Evolutionary conservation across 2,888 invertebrate genomes (phyloP).

Genomic region (Cheilosia pagana): DNA sequence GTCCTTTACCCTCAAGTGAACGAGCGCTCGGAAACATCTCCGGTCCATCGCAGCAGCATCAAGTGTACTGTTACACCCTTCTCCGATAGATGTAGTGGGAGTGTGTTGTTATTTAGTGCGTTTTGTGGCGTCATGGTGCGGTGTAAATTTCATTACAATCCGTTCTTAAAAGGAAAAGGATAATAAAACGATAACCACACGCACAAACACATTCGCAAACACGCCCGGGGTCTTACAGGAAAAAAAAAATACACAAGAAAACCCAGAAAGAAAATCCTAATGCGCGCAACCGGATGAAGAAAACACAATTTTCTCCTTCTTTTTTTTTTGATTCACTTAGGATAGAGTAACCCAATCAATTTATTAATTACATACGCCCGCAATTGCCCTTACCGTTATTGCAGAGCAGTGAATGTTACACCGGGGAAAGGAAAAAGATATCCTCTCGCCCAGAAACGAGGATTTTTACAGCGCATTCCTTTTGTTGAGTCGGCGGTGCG

Average conservation of each 20-base stretch:
- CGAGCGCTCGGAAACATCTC: constrained; percentile 15
- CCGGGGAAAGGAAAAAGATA: constrained; percentile 15
- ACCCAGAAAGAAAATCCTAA: constrained; percentile 30
- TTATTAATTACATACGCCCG: constrained; percentile 68
- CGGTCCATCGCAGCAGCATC: constrained; percentile 20
- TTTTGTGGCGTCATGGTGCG: constrained; percentile 63
- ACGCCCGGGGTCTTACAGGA: constrained; percentile 25
- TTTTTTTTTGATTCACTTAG: constrained; percentile 60
- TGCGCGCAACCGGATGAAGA: constrained; percentile 33
- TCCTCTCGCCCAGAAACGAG: constrained; percentile 19
- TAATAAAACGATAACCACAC: constrained; percentile 51
- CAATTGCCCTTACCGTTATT: constrained; percentile 17
- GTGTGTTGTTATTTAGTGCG: constrained; percentile 60
- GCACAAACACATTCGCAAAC: constrained; percentile 39
- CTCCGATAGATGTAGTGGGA: constrained; percentile 13
- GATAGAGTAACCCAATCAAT: constrained; percentile 69
- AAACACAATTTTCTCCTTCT: constrained; percentile 37
- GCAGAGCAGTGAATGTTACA: background rate
- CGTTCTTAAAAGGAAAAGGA: constrained; percentile 64
- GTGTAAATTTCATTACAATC: constrained; percentile 68
- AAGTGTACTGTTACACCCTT: constrained; percentile 7
- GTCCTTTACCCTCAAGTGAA: constrained; percentile 40
- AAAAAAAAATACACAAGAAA: constrained; percentile 3
- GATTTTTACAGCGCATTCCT: constrained; percentile 36
- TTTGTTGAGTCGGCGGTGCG: constrained; percentile 14